A percentile compares a stretch with the other conserved stretches of the same genome.
Evolutionary conservation across 2,888 invertebrate species (phyloP).

Genomic region (Crossocerus cetratus): DNA sequence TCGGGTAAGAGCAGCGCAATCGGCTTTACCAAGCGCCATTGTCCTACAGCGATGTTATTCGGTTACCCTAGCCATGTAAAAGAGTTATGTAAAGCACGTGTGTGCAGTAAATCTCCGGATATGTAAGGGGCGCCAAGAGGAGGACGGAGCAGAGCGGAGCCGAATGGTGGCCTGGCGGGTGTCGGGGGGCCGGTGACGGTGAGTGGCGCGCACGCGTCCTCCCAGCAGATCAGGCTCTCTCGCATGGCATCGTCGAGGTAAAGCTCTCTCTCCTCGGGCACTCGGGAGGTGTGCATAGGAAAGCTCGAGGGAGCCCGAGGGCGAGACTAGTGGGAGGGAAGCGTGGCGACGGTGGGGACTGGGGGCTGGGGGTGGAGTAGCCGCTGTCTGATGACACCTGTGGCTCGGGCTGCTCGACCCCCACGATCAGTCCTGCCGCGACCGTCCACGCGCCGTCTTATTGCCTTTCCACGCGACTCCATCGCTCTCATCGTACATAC

Average conservation of each 20-base stretch:
- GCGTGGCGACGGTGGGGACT: constrained; percentile 26
- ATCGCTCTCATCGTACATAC: constrained; percentile 47
- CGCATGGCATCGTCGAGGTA: not conserved
- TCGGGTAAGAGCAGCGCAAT: not conserved
- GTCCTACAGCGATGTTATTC: not conserved
- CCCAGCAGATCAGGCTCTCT: not conserved
- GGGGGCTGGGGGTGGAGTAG: constrained; percentile 49
- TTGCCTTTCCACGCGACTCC: constrained; percentile 58
- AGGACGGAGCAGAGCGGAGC: too few species aligned
- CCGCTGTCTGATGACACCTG: constrained; percentile 71
- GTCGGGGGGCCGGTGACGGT: not conserved
- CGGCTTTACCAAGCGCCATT: not conserved
- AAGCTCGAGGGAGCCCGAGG: constrained; percentile 26
- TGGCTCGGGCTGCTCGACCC: constrained; percentile 64
- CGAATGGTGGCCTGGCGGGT: not conserved
- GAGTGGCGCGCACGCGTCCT: not conserved
- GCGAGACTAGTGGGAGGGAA: constrained; percentile 26
- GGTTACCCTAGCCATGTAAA: constrained; percentile 5
- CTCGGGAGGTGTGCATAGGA: not conserved
- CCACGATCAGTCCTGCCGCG: constrained; percentile 74
- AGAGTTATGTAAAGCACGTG: constrained; percentile 39
- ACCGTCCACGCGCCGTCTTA: constrained; percentile 71
- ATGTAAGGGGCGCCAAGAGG: not conserved
- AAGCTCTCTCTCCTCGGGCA: not conserved
- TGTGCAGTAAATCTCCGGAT: constrained; percentile 12